Percentiles rank a stretch among this genome's conserved stretches.
Evolutionary conservation across 2,797 vertebrate genomes (phyloP).

Genomic region (Leptatherina wallacei): DNA sequence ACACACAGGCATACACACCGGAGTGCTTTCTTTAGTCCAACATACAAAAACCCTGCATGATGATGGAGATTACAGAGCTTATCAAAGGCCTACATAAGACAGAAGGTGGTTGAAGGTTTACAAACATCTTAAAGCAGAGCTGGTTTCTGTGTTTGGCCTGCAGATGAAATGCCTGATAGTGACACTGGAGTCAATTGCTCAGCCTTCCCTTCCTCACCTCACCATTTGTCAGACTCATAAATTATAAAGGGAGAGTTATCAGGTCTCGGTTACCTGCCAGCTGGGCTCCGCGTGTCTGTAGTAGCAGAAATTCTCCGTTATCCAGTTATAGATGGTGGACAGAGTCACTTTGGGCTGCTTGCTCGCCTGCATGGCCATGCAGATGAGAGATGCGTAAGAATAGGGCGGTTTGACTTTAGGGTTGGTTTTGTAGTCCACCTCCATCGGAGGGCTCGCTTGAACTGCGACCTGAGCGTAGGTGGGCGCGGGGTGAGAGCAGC

Average conservation of each 20-base stretch:
- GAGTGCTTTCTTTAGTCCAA: constrained; percentile 55
- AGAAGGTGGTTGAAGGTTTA: neutral
- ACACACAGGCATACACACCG: constrained; percentile 24
- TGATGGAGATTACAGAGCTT: constrained; percentile 54
- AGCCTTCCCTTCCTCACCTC: constrained; percentile 49
- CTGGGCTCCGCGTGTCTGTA: constrained; percentile 90
- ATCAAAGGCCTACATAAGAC: constrained; percentile 27
- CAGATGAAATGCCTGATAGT: constrained; percentile 38
- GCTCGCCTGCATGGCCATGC: constrained; percentile 91
- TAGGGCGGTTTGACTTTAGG: constrained; percentile 87
- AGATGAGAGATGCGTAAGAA: constrained; percentile 89
- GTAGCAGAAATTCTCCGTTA: constrained; percentile 90
- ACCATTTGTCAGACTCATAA: constrained; percentile 72
- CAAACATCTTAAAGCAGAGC: neutral
- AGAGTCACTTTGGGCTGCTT: constrained; percentile 88
- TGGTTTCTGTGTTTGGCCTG: neutral
- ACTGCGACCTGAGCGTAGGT: constrained; percentile 59
- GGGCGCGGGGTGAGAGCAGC: constrained; percentile 44
- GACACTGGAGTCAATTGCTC: constrained; percentile 63
- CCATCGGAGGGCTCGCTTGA: constrained; percentile 73
- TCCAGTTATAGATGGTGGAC: constrained; percentile 91
- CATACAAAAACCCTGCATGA: constrained; percentile 55
- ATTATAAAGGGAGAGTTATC: constrained; percentile 66
- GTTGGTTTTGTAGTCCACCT: constrained; percentile 87
- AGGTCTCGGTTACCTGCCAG: constrained; percentile 87